Evolutionary conservation across 2,113 vertebrate species (phyloP).

Genomic region (Cochlearius cochlearius): DNA sequence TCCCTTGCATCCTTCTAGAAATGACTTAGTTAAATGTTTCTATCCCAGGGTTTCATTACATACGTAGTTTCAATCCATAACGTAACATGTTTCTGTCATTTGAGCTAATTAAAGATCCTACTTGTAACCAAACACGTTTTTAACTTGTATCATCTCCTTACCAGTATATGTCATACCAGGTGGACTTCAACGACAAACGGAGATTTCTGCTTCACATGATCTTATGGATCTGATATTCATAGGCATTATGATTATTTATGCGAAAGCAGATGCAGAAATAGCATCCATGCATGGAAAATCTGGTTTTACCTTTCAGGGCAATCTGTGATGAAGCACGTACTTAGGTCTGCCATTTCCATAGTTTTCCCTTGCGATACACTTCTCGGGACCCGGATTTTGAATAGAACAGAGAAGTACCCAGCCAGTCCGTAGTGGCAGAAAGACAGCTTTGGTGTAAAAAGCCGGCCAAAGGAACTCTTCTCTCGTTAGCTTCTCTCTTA

Average conservation of each 20-base stretch:
- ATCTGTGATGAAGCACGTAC: not conserved
- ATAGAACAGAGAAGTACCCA: not conserved
- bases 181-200: not conserved
- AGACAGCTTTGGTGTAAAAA: not conserved
- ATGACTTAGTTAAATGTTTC: not conserved
- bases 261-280: not conserved
- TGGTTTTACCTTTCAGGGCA: not conserved
- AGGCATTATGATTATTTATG: not conserved
- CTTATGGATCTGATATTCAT: not conserved
- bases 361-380: not conserved
- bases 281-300: not conserved
- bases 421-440: not conserved
- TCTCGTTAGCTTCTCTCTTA: not conserved
- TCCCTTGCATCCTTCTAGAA: not conserved
- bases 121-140: not conserved
- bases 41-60: not conserved
- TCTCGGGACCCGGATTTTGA: not conserved
- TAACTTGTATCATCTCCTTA: not conserved
- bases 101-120: not conserved
- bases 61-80: not conserved
- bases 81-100: not conserved
- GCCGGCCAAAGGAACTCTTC: not conserved
- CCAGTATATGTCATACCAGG: not conserved
- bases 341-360: not conserved
- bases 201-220: not conserved